Evolutionary conservation across 2,888 invertebrate genomes (phyloP), one percentile per base, ranked within the genome.

Genomic region (Diabrotica balteata): DNA sequence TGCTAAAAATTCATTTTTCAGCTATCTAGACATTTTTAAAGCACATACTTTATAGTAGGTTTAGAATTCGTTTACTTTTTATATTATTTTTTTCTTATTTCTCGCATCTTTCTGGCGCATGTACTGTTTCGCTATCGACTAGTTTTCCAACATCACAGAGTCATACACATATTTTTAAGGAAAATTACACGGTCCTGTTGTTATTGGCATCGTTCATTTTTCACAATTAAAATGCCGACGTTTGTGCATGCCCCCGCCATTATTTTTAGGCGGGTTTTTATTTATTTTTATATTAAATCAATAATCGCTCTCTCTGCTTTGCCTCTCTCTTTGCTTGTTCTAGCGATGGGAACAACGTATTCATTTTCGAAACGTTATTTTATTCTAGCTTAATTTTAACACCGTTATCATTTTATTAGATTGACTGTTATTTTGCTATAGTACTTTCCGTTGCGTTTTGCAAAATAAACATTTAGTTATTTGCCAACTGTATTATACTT

Each of bases 121-220:
- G 70, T 71, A 69, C 70, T 64, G 55, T 63, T 74, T 72, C 71
- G 77, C 78, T 81, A 82, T 82, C 78, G 81, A 81, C 81, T 81
- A 76, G 55, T 67, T 59, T 63, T 17, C 63, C 46, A 32, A 63
- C 68, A 70, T 73, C 73, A 70, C 75, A 71, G 71, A 47, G 10
- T 43, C 54, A 72, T 74, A 73, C 72, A 73, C 73, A 74, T 67
- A 63, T 51, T 68, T 71, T 63, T 51, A 68, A 65, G 63, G 63
- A 71, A 66, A 60, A 66, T 66, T 55, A 64, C 68, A 66, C 61
- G 54, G 47, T 32, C 55, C 53, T 46, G 57, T 66, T 64, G 53
- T 67, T 63, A 64, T 62, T 59, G 65, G 65, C 67, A 64, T 62
- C 68, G 65, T 43, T 59, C 69, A 69, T 68, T 72, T 68, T 72